Base-by-base conservation (phyloP, 2,888 invertebrate species). In the Taphrorychus bicolor region DNA sequence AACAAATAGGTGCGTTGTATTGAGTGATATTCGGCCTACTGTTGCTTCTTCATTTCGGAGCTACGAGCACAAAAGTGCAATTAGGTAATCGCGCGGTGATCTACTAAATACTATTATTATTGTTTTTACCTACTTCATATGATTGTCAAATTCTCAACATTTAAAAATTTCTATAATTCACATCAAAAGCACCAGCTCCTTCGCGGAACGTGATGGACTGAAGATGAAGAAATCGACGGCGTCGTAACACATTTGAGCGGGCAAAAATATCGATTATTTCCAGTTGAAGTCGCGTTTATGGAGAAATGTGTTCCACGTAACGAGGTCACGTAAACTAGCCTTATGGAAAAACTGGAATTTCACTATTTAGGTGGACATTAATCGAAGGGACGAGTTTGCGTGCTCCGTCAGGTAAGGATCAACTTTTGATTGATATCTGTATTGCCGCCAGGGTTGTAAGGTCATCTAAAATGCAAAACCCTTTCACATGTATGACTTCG, bases 301-400 rank as follows among this genome's bases (percentile, higher is more conserved):
- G 45, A 17, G 45, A 17, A 45, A 45, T 45, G 17, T 22, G 21
- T 21, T 24, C 32, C 32, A 54, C 21, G 24, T 14, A 54, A 54
- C 32, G 22, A 23, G 54, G 54, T 54, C 54, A 54, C 54, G 54
- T 54, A 54, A 54, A 54, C 54, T 54, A 24, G 54, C 21, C 32
- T 53, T 32, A 54, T 54, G 54, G 17, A 32, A 54, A 54, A 54
- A 54, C 21, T 54, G 54, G 22, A 22, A 24, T 54, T 54, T 54
- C 32, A 24, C 16, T 24, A 32, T 24, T 54, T 17, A 54, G 54
- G 54, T 54, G 54, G 54, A 54, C 54, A 54, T n/a, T 54, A 54
- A 32, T 32, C 32, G 54, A 54, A 54, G 54, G 54, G 54, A 32
- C 54, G 54, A 54, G 54, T 54, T 54, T 54, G 54, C 54, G 54